Percentiles rank a stretch among this genome's conserved stretches.
These are phyloP conservation scores for Lycocerus yunnanus DNA, from an alignment of 2,888 invertebrate genomes.

Conservation along the genomic window DNA sequence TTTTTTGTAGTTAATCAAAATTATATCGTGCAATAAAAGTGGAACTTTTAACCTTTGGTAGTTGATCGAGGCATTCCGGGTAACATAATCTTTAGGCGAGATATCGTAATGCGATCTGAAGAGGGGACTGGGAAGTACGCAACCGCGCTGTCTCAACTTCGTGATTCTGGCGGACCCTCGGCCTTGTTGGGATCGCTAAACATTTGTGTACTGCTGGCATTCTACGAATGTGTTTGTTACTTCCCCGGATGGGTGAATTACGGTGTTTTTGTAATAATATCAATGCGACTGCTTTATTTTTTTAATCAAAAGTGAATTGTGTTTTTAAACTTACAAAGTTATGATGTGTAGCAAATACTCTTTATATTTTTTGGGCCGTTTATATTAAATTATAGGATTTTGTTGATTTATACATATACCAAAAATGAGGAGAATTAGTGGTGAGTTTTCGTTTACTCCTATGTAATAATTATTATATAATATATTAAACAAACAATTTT, in stretches of 20 bases:
- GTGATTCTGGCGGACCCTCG: conserved; percentile 31
- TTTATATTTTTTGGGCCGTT: neutral
- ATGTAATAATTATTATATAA: neutral
- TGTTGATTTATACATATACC: neutral
- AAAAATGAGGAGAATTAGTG: conserved; percentile 38
- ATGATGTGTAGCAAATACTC: neutral
- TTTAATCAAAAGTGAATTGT: conserved; percentile 1
- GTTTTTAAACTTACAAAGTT: neutral
- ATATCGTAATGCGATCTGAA: conserved; percentile 28
- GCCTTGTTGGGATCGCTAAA: conserved; percentile 29
- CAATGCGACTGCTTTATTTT: neutral
- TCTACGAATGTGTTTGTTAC: conserved; percentile 20
- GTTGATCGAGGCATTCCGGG: conserved; percentile 31
- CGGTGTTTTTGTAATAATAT: conserved; percentile 8
- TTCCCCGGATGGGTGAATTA: conserved; percentile 9
- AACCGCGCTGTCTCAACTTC: conserved; percentile 40
- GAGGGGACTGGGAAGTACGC: conserved; percentile 35
- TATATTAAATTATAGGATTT: neutral
- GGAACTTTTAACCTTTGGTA: conserved; percentile 2
- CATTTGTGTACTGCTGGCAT: conserved; percentile 32
- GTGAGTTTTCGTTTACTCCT: conserved; percentile 26
- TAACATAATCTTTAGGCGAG: conserved; percentile 37
- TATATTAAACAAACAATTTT: neutral
- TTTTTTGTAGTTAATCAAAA: neutral
- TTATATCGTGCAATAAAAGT: neutral